A percentile compares a stretch with the other conserved stretches of the same genome.
These are phyloP conservation scores for Phania funesta DNA, from an alignment of 2,888 invertebrate genomes.

Conservation along the genomic window DNA sequence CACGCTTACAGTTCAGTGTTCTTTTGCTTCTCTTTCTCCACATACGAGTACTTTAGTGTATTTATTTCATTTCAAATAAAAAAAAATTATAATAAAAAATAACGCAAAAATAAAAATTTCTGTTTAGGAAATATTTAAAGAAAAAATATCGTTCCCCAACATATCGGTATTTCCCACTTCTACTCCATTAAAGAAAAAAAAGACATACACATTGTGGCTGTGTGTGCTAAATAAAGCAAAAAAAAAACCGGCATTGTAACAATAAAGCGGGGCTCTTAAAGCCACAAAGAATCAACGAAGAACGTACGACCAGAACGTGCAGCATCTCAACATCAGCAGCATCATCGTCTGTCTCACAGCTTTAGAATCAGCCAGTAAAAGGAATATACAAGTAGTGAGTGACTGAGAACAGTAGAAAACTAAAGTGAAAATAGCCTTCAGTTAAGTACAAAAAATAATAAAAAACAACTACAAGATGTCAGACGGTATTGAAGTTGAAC, in stretches of 20 bases:
- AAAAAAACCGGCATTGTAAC: conserved; percentile 66
- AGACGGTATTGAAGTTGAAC: conserved; percentile 85
- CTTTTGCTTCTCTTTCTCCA: conserved; percentile 34
- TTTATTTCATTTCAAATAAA: conserved; percentile 42
- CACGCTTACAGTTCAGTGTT: conserved; percentile 53
- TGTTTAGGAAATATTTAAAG: conserved; percentile 14
- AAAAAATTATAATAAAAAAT: conserved; percentile 23
- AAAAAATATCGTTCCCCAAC: conserved; percentile 46
- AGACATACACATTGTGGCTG: conserved; percentile 40
- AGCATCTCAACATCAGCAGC: conserved; percentile 52
- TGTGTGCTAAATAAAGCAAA: conserved; percentile 55
- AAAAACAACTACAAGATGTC: conserved; percentile 72
- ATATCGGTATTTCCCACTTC: conserved; percentile 43
- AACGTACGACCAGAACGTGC: conserved; percentile 60
- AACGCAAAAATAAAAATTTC: conserved; percentile 38
- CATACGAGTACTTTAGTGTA: conserved; percentile 29
- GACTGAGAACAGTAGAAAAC: conserved; percentile 51
- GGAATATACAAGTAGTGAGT: conserved; percentile 44
- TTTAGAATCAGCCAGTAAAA: conserved; percentile 33
- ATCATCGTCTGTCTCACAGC: conserved; percentile 18
- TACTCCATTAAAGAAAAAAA: conserved; percentile 30
- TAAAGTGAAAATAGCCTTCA: conserved; percentile 49
- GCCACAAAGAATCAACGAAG: conserved; percentile 47
- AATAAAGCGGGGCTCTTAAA: conserved; percentile 58
- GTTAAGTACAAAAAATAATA: conserved; percentile 52